Evolutionary conservation across 1,140 invertebrate species (phyloP), one percentile per base, ranked within the genome.

Genomic region (Apocrypta bakeri): DNA sequence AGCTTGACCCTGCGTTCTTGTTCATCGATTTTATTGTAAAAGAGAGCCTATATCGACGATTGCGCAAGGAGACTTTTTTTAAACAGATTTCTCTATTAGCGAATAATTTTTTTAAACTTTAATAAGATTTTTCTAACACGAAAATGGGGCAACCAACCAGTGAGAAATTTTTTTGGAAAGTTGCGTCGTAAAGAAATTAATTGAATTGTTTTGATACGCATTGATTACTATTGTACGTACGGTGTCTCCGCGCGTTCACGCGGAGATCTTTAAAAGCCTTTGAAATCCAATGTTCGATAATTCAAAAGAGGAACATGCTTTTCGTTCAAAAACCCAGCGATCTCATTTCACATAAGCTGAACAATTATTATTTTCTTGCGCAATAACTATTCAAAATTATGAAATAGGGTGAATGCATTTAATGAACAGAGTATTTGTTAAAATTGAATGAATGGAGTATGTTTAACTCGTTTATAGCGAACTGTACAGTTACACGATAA

Each of bases 401-500:
- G 33, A 17, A 31, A 27, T 29, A 17, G 14, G 7, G 8, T 27
- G 14, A 69, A 71, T 17, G 17, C 33, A 37, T 37, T 9, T 37
- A 37, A 4, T 9, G 33, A 4, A 14, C 9, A 14, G 68, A 6
- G 21, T 17, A 21, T 31, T 17, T 33, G 33, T 73, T 29, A 12
- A 17, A 25, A 40, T 8, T 42, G n/a, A 73, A 8, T 25, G 48
- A 56, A 56, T 56, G 48, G 17, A 56, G 48, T 56, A 56, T 56
- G 17, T 56, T 17, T 56, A 56, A 21, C 12, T 4, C 48, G 48
- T 21, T 56, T 56, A 56, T 6, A 56, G 48, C 48, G 48, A 64
- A 61, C 64, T 76, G 80, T 82, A 82, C 73, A 76, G 80, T 61
- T 66, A 68, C 0, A 33, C 68, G 48, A 75, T 81, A 74, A 61